Evolutionary conservation across 2,113 vertebrate species (phyloP), one percentile per base, ranked within the genome.

Genomic region (Sander lucioperca): DNA sequence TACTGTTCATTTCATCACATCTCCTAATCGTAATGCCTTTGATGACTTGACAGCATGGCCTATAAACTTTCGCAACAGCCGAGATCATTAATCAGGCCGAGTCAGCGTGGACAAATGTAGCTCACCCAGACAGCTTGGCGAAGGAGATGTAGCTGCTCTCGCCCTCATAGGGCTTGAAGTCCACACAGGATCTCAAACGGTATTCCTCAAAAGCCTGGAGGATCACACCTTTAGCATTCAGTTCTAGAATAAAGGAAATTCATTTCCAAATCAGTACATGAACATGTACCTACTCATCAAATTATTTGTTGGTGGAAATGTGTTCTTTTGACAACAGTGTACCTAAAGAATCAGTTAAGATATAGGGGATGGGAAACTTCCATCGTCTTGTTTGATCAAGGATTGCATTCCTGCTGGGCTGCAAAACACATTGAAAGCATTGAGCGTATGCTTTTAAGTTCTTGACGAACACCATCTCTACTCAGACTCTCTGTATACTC

Each of bases 121-220:
- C 94, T 95, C 89, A 98, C 98, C 98, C 97, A 0, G 48, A n/a
- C 86, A 94, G 92, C 71, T 98, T 94, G 48, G 84, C 94, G 82
- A 99, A 97, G 56, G 95, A 95, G 88, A 99, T 93, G 30, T 95
- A 97, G 3, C 87, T 93, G 10, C 27, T 80, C 48, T 99, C 97
- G 82, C 97, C 97, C 88, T 96, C 96, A 9, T 99, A 98, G 1
- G 97, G 97, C 83, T 98, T 98, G 88, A 99, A 99, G 87, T 98
- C 96, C 68, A 99, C 63, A 23, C 97, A 99, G n/a, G 98, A 97
- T 88, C 96, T 97, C 21, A 99, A 91, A 58, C 97, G 97, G 75
- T 96, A 99, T 93, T 96, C 96, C 90, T 98, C 97, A 91, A 99
- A 96, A 0, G 96, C 92, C 86, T 96, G 95, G 23, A 97, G 97